Percentiles rank a stretch among this genome's conserved stretches.
Conservation (phyloP, 2,113 vertebrate genomes). For the Protomyctophum bolini region DNA sequence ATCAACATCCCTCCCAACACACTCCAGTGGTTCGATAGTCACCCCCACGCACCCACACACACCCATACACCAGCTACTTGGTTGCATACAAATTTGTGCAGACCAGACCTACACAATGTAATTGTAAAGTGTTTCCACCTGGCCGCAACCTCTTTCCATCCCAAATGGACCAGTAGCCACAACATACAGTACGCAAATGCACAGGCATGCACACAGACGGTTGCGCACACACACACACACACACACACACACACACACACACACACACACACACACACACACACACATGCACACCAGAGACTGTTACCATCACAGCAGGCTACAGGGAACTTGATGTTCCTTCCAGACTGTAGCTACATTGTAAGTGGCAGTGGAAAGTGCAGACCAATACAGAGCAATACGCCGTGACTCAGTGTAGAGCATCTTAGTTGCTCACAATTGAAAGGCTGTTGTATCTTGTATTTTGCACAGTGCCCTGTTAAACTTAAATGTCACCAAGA, state of each 20-base stretch:
- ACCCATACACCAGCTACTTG: constrained; percentile 19
- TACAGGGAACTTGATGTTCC: constrained; percentile 9
- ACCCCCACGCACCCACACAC: constrained; percentile 18
- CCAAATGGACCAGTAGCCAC: constrained; percentile 14
- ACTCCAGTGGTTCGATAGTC: constrained; percentile 43
- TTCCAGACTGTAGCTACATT: constrained; percentile 1
- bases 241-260: constrained; percentile 12
- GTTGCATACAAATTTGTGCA: constrained; percentile 51
- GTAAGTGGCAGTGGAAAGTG: constrained; percentile 20
- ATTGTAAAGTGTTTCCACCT: constrained; percentile 26
- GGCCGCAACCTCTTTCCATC: neutral
- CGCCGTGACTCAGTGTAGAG: neutral
- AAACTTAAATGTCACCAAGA: constrained; percentile 5
- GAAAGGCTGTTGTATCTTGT: constrained; percentile 9
- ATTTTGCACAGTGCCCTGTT: neutral
- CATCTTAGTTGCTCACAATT: neutral
- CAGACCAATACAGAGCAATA: too few species aligned
- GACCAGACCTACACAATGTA: constrained; percentile 36
- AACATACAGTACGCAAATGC: constrained; percentile 11
- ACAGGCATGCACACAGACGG: neutral
- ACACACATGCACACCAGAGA: neutral
- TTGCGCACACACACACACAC: constrained; percentile 2
- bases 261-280: neutral
- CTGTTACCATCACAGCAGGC: constrained; percentile 14
- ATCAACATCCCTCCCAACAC: constrained; percentile 43